A percentile compares a stretch with the other conserved stretches of the same genome.
These are phyloP conservation scores for Dynastes grantii DNA, from an alignment of 2,888 invertebrate genomes.

Conservation along the genomic window DNA sequence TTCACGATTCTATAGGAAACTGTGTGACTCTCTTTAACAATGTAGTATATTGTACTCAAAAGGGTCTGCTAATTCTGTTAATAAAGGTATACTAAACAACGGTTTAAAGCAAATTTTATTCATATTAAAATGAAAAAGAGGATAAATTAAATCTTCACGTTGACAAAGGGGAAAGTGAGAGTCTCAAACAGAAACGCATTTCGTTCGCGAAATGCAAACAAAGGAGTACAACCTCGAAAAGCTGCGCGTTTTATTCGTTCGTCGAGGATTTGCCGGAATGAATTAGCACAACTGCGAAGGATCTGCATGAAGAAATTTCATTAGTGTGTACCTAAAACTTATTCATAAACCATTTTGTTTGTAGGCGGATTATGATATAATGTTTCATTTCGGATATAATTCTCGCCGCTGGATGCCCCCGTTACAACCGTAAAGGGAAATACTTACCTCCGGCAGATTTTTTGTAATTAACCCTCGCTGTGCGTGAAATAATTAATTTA, in stretches of 20 bases:
- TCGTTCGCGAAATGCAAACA: not conserved
- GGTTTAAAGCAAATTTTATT: not conserved
- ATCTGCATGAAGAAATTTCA: not conserved
- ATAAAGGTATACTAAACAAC: too few species aligned
- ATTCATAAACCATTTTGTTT: conserved; percentile 14
- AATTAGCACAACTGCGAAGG: not conserved
- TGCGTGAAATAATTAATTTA: conserved; percentile 7
- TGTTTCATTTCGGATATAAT: not conserved
- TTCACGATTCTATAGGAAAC: too few species aligned
- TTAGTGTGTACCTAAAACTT: not conserved
- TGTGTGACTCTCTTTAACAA: too few species aligned
- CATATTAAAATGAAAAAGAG: conserved; percentile 4
- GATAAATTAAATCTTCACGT: conserved; percentile 17
- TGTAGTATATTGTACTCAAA: too few species aligned
- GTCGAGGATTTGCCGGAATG: not conserved
- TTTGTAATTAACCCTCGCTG: conserved; percentile 8
- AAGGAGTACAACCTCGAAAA: not conserved
- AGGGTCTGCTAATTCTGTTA: too few species aligned
- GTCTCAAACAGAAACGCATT: not conserved
- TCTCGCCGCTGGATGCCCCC: not conserved
- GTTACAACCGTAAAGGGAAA: not conserved
- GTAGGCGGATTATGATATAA: conserved; percentile 15
- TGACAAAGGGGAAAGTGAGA: not conserved
- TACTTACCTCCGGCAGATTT: not conserved
- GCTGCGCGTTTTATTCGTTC: conserved; percentile 1